Base-by-base conservation (phyloP, 2,797 vertebrate genomes). In the Chrosomus eos region DNA sequence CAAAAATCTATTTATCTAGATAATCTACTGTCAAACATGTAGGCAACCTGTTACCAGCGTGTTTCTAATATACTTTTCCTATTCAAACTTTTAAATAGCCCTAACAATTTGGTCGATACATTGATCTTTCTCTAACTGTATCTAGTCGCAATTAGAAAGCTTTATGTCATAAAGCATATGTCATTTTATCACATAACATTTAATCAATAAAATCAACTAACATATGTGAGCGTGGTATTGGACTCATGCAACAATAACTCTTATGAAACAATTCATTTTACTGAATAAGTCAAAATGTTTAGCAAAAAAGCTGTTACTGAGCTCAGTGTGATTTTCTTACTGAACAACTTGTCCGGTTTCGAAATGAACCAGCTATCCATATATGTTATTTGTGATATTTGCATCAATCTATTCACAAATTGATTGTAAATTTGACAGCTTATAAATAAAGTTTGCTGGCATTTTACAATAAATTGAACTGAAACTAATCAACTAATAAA, bases 1-100 rank as follows among this genome's bases (percentile, higher is more conserved):
- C 5, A 84, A 84, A 21, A 55, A 75, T 40, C 11, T 76, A 33
- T 72, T 81, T 21, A 45, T 62, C 38, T 6, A 45, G 58, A 36
- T 51, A 67, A 28, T 82, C 21, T n/a, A 9, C 28, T 36, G 5
- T 74, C 71, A 83, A 67, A 67, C 33, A 76, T 31, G 45, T 55
- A 55, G 31, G 71, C 23, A 40, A 38, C 43, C 10, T 75, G 31
- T 66, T 73, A 36, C 5, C 23, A 18, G 18, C 21, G n/a, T 72
- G 13, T 73, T 31, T 58, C 23, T 16, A 71, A 26, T 60, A 6
- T 3, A 64, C 16, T 43, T 62, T 19, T 31, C 19, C 33, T 18
- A n/a, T n/a, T n/a, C 7, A 2, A 36, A 33, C 7, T 6, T 26
- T 62, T 43, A 62, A 14, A 62, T 40, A 5, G n/a, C 36, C 14